These are phyloP conservation scores for Helleia helle DNA, from an alignment of 2,888 invertebrate genomes.

Conservation along the genomic window DNA sequence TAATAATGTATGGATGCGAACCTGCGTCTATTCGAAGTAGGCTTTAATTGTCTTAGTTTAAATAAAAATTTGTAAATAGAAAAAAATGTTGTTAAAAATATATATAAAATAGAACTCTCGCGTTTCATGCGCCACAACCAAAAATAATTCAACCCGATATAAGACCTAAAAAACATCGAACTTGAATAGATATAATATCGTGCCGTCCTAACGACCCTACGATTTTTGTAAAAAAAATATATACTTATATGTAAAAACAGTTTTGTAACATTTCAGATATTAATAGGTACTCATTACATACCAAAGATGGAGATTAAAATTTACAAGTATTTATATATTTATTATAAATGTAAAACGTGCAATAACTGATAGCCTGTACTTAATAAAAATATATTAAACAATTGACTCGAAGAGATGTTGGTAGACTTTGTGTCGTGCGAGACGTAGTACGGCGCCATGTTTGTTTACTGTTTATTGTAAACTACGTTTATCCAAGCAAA, in stretches of 20 bases:
- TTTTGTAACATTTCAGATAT: conserved; percentile 73
- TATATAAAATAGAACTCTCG: conserved; percentile 35
- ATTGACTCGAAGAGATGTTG: conserved; percentile 61
- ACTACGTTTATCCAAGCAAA: conserved; percentile 45
- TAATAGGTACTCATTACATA: conserved; percentile 70
- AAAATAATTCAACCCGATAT: conserved; percentile 38
- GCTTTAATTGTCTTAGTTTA: conserved; percentile 72
- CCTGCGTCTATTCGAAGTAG: conserved; percentile 72
- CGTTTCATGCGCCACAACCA: conserved; percentile 40
- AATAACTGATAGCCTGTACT: conserved; percentile 73
- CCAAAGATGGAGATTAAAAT: conserved; percentile 68
- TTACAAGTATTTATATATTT: conserved; percentile 75
- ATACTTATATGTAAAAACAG: conserved; percentile 66
- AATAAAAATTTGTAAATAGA: conserved; percentile 70
- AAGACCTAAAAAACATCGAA: conserved; percentile 70
- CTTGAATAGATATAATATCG: conserved; percentile 70
- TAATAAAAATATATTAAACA: conserved; percentile 66
- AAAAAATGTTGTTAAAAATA: conserved; percentile 41
- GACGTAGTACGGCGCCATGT: conserved; percentile 28
- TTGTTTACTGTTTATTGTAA: conserved; percentile 68
- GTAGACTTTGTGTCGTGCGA: conserved; percentile 36
- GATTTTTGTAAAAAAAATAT: conserved; percentile 71
- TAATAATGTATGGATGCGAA: conserved; percentile 69
- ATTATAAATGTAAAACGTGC: conserved; percentile 74
- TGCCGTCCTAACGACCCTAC: conserved; percentile 74